phyloP scores from a whole-genome alignment of 2,113 vertebrate genomes.

The Pantherophis guttatus region DNA sequence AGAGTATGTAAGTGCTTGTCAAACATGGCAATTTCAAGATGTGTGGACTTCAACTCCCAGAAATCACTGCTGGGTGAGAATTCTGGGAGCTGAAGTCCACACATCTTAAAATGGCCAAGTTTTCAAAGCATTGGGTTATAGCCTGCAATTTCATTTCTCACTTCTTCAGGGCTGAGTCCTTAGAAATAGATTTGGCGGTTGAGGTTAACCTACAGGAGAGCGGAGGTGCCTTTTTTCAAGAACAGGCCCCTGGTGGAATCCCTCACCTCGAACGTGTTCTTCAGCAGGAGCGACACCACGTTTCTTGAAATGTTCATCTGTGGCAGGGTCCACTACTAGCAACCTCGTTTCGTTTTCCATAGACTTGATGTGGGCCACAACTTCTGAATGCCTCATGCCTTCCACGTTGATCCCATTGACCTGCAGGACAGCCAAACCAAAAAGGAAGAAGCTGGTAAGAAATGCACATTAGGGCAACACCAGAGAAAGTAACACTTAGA shows the following conservation, averaged over 20 bases:
- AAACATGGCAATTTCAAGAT: neutral
- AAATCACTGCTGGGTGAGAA: neutral
- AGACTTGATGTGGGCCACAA: conserved; percentile 83
- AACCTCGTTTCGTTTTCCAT: conserved; percentile 76
- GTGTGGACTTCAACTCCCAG: neutral
- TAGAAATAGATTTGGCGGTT: neutral
- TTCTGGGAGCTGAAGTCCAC: neutral
- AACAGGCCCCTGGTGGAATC: neutral
- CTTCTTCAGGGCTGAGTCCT: neutral
- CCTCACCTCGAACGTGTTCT: conserved; percentile 79
- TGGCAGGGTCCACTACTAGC: conserved; percentile 87
- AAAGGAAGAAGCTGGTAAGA: neutral
- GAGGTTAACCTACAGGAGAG: neutral
- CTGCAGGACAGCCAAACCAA: conserved; percentile 51
- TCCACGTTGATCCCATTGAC: conserved; percentile 85
- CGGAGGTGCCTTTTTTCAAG: neutral
- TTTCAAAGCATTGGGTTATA: neutral
- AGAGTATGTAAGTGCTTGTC: neutral
- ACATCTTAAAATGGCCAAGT: neutral
- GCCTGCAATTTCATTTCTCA: neutral
- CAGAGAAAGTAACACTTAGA: neutral
- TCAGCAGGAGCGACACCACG: conserved; percentile 77
- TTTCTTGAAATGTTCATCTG: conserved; percentile 83
- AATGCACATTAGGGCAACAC: neutral
- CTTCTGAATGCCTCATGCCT: conserved; percentile 84